These are phyloP conservation scores for Dasyornis broadbenti DNA, from an alignment of 2,113 vertebrate genomes.

Conservation along the genomic window DNA sequence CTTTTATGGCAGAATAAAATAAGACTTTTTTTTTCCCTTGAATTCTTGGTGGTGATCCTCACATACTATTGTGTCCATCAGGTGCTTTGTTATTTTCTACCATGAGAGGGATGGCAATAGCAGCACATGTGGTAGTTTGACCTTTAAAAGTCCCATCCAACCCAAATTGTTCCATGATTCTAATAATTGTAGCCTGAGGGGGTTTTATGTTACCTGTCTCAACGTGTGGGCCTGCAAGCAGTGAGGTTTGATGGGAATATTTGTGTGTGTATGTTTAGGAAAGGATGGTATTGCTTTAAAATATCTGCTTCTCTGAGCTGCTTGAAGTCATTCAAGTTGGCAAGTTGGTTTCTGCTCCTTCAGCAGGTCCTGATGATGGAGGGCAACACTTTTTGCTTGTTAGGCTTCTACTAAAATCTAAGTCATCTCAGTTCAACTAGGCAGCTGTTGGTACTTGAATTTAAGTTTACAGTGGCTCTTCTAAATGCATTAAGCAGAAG, in stretches of 20 bases:
- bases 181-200: not conserved
- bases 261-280: not conserved
- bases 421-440: not conserved
- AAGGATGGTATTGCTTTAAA: not conserved
- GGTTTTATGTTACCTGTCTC: not conserved
- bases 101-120: not conserved
- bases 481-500: not conserved
- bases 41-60: not conserved
- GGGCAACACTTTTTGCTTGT: not conserved
- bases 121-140: not conserved
- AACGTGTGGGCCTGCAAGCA: not conserved
- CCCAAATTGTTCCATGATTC: not conserved
- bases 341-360: not conserved
- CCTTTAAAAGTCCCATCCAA: not conserved
- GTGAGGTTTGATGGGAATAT: not conserved
- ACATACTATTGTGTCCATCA: not conserved
- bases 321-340: not conserved
- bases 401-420: not conserved
- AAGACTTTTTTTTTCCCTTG: not conserved
- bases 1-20: not conserved
- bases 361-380: not conserved
- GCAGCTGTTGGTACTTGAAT: not conserved
- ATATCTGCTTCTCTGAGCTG: not conserved
- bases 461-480: not conserved
- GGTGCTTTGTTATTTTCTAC: not conserved